Evolutionary conservation across 2,888 invertebrate genomes (phyloP), one percentile per base, ranked within the genome.

Genomic region (Cheilosia scutellata): DNA sequence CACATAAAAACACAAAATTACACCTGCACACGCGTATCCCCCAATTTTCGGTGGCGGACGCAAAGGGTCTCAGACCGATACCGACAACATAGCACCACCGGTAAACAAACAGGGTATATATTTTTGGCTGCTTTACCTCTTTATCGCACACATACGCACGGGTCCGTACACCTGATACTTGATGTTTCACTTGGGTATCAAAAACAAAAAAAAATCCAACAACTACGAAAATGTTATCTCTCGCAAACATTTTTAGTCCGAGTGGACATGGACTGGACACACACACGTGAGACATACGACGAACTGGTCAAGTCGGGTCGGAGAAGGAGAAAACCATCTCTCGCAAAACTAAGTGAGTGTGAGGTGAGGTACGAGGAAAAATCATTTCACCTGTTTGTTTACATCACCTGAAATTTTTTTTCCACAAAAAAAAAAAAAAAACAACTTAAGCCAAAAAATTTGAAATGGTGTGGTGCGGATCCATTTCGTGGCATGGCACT

Each of bases 331-430:
- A 33, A 57, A 55, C 37, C 66, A 68, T 51, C 57, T 65, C 49
- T 51, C 16, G 53, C 42, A 66, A 29, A 44, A 57, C 44, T 47
- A 60, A 75, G 68, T 68, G 55, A 62, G 71, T 63, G 37, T 71
- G 80, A 63, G 55, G 37, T 70, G 20, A 20, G 20, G 42, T 44
- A 68, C 42, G 82, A 77, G 49, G 83, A 58, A 49, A 76, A 86
- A 80, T 80, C 76, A 86, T 86, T 86, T 86, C 86, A 86, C 84
- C 84, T 86, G 86, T 86, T 86, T 86, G 86, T 86, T 86, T 86
- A 86, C 80, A 77, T 86, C 80, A 77, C 49, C 71, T 71, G 63
- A 75, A 75, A 55, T 42, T 40, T 31, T 55, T 57, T 42, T 60
- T 42, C 25, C 33, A 9, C 4, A 29, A 53, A 7, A 33, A 53